phyloP scores from a whole-genome alignment of 2,113 vertebrate genomes.

The Pristiophorus japonicus region DNA sequence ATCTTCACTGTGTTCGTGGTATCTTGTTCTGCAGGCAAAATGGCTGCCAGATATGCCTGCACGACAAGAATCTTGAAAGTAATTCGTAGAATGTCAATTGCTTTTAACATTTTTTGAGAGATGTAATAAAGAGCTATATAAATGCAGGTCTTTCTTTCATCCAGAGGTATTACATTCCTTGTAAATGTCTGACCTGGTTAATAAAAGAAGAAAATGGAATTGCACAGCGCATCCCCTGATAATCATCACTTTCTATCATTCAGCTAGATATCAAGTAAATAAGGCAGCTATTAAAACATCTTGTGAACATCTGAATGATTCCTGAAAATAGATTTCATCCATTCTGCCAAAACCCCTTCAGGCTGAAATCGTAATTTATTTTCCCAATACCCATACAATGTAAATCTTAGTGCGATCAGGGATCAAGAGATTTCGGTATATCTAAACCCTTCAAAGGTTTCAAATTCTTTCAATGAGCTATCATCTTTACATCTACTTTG shows the following conservation, averaged over 20 bases:
- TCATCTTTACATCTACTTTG: too few relatives aligned
- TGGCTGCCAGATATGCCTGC: neutral
- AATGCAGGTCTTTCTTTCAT: neutral
- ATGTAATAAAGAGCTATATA: neutral
- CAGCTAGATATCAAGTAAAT: neutral
- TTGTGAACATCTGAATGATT: constrained; percentile 2
- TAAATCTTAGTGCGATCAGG: neutral
- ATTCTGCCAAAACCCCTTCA: neutral
- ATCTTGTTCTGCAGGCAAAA: neutral
- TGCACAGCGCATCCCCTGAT: neutral
- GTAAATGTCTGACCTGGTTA: neutral
- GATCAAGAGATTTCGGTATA: neutral
- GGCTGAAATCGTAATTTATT: constrained; percentile 9
- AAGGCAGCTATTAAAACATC: neutral
- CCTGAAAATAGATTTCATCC: neutral
- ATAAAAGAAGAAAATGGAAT: neutral
- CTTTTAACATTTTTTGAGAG: neutral
- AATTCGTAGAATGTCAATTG: neutral
- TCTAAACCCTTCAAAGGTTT: neutral
- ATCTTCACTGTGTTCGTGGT: neutral
- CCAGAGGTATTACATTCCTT: neutral
- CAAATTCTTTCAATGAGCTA: constrained; percentile 15
- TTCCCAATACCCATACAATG: neutral
- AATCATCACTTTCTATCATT: neutral
- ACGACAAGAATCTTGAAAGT: neutral